These are phyloP conservation scores for Girardia tigrina DNA, from an alignment of 2,888 invertebrate genomes.

Conservation along the genomic window DNA sequence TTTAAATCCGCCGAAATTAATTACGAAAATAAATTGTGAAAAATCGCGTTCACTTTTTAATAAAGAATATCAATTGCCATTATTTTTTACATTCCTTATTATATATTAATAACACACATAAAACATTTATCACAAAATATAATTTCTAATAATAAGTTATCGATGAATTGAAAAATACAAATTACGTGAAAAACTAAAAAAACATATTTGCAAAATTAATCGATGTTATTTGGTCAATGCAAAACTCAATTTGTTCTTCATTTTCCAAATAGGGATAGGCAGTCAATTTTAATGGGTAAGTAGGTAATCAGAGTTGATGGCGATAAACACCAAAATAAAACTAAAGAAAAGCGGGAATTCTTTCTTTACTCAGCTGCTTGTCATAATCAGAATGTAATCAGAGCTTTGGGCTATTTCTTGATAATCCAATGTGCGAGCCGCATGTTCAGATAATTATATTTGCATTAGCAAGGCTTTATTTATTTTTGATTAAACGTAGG, in stretches of 20 bases:
- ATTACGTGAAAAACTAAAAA: too few relatives aligned
- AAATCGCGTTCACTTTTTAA: too few relatives aligned
- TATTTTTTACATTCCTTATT: too few relatives aligned
- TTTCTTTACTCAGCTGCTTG: constrained; percentile 20
- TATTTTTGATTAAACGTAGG: constrained; percentile 18
- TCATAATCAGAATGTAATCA: constrained; percentile 23
- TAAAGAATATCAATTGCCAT: too few relatives aligned
- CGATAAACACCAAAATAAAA: neutral
- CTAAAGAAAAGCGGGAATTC: neutral
- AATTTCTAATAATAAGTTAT: too few relatives aligned
- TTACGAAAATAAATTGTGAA: too few relatives aligned
- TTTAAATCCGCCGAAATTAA: too few relatives aligned
- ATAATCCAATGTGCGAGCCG: neutral
- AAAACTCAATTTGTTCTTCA: neutral
- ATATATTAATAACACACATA: too few relatives aligned
- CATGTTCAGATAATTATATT: constrained; percentile 16
- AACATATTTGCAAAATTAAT: too few relatives aligned
- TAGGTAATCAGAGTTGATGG: neutral
- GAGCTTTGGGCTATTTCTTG: constrained; percentile 10
- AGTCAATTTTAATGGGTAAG: constrained; percentile 2
- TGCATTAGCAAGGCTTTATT: constrained; percentile 23
- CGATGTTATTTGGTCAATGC: too few relatives aligned
- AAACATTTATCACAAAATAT: too few relatives aligned
- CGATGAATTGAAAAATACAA: too few relatives aligned
- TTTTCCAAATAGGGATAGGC: neutral